Conservation (phyloP, 2,113 vertebrate species). For the Dasyurus viverrinus region DNA sequence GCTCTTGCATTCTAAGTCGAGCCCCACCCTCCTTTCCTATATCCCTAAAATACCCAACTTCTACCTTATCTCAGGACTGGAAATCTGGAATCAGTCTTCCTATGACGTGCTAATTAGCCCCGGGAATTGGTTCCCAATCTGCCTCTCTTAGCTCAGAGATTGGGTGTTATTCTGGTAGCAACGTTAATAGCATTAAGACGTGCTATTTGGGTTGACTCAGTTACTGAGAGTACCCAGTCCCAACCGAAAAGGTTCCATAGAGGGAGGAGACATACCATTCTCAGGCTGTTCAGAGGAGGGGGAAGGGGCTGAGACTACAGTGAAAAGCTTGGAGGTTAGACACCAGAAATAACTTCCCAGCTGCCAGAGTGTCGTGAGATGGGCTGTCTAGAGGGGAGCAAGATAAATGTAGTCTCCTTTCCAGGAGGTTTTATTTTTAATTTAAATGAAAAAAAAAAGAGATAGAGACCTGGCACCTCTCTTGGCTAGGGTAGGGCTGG, state of each 20-base stretch:
- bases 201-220: neutral
- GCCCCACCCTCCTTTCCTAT: neutral
- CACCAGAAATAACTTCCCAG: constrained; percentile 25
- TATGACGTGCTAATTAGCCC: neutral
- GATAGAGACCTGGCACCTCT: neutral
- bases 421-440: neutral
- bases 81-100: neutral
- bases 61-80: neutral
- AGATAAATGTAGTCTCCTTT: neutral
- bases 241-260: neutral
- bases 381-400: neutral
- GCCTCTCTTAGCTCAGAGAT: neutral
- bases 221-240: neutral
- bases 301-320: constrained; percentile 14
- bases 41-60: neutral
- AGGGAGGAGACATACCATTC: neutral
- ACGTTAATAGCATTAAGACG: neutral
- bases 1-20: neutral
- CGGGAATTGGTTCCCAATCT: neutral
- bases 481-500: neutral
- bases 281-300: neutral
- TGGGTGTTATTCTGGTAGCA: neutral
- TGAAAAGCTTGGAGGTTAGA: constrained; percentile 9
- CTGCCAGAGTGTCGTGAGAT: neutral
- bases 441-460: neutral